These are phyloP conservation scores for Macrobrachium nipponense DNA, from an alignment of 1,140 invertebrate genomes.

Conservation along the genomic window DNA sequence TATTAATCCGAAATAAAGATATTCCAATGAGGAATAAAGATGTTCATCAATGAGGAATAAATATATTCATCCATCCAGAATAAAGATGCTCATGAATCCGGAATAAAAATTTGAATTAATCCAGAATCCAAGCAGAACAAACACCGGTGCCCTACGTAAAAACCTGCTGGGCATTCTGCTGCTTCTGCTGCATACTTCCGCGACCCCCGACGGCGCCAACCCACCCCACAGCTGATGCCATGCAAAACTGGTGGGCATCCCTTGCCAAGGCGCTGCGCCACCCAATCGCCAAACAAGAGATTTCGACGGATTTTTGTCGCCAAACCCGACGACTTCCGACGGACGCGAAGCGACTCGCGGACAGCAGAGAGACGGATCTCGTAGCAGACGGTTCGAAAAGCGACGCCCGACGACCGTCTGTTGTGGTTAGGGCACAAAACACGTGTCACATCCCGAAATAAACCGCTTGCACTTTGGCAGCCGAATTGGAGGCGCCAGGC, in stretches of 20 bases:
- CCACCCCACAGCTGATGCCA: conserved; percentile 52
- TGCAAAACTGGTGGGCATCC: conserved; percentile 21
- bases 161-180: neutral
- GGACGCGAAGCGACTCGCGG: too few species aligned
- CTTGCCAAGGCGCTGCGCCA: conserved; percentile 31
- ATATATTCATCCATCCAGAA: too few species aligned
- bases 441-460: conserved; percentile 53
- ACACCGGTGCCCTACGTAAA: too few species aligned
- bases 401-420: too few species aligned
- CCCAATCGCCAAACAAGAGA: conserved; percentile 20
- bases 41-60: too few species aligned
- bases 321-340: too few species aligned
- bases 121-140: neutral
- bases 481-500: neutral
- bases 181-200: conserved; percentile 24
- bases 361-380: too few species aligned
- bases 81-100: too few species aligned
- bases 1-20: too few species aligned
- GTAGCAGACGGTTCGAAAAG: too few species aligned
- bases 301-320: conserved; percentile 20
- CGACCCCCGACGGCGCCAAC: conserved; percentile 57
- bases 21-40: too few species aligned
- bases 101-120: neutral
- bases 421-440: conserved; percentile 42
- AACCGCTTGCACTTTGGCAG: conserved; percentile 45